Base-by-base conservation (phyloP, 2,888 invertebrate genomes). In the Branchellion lobata region DNA sequence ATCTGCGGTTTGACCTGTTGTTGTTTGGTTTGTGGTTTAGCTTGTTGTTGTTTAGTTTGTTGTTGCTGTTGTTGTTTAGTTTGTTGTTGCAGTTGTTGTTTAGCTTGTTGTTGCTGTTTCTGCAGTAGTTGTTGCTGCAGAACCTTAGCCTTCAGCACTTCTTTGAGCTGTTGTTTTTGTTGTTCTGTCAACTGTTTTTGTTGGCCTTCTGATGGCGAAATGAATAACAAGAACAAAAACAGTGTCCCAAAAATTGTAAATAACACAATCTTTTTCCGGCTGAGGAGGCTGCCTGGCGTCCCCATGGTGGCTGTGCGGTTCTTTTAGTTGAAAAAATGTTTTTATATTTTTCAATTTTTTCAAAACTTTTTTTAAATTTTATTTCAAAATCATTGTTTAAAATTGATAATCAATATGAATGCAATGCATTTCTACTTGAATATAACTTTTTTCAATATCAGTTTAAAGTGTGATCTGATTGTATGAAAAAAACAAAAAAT, bases 31-130 rank as follows among this genome's bases (percentile, higher is more conserved):
- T 69, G 27, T 33, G 3, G 14, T 69, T 69, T 24, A 14, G 31
- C 33, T 69, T 69, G 69, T 69, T 24, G 29, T 29, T 69, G 27
- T 69, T 69, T 3, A 3, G 5, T 31, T 69, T 69, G 14, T 29
- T 69, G 69, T 69, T 69, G 69, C 33, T 69, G 14, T 34, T 69
- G 69, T 34, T 27, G 5, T 27, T 8, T 11, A 27, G 8, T 11
- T 69, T 69, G 69, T 69, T 69, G 8, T 69, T 69, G 69, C 27
- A 5, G 29, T 21, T 3, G 31, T 69, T 31, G 14, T 69, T 69
- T 11, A 5, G 8, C 29, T 69, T 69, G 29, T 69, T 8, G 29
- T 5, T 5, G 5, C n/a, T 69, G 27, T 29, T 69, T 14, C 27
- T 34, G 27, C 31, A 3, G 29, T 33, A 34, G n/a, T n/a, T 69